A percentile compares a stretch with the other conserved stretches of the same genome.
These are phyloP conservation scores for Tragopan temminckii DNA, from an alignment of 2,797 vertebrate species.

Conservation along the genomic window DNA sequence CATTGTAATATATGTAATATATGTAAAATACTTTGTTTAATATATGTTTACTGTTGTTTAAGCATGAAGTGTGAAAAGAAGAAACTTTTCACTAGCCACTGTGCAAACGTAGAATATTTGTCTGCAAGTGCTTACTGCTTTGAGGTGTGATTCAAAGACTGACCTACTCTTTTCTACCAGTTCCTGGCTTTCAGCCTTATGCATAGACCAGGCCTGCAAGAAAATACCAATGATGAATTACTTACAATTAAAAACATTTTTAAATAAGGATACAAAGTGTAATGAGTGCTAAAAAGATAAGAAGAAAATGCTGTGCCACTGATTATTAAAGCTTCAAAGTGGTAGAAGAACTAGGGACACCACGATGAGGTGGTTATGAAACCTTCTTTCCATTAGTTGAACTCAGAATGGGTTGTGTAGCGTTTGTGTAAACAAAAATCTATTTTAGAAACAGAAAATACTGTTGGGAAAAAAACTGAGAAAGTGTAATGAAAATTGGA, in stretches of 20 bases:
- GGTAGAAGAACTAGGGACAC: neutral
- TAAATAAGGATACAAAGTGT: neutral
- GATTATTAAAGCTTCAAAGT: neutral
- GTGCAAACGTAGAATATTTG: neutral
- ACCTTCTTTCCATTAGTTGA: neutral
- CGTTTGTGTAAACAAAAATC: neutral
- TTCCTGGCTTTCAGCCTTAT: neutral
- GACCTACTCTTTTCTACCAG: neutral
- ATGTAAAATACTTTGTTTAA: neutral
- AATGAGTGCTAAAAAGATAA: fast-evolving
- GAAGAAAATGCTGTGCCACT: neutral
- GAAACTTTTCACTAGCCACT: neutral
- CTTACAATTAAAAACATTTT: neutral
- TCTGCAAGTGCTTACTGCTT: neutral
- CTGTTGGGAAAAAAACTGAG: neutral
- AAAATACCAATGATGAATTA: neutral
- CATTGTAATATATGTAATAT: neutral
- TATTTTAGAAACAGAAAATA: neutral
- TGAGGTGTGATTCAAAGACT: neutral
- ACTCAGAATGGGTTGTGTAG: neutral
- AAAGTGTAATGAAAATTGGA: neutral
- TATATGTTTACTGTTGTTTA: neutral
- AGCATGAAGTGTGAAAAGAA: neutral
- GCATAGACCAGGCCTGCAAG: neutral
- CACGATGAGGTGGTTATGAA: neutral